phyloP scores from a whole-genome alignment of 2,113 vertebrate genomes.

The Prionailurus bengalensis region DNA sequence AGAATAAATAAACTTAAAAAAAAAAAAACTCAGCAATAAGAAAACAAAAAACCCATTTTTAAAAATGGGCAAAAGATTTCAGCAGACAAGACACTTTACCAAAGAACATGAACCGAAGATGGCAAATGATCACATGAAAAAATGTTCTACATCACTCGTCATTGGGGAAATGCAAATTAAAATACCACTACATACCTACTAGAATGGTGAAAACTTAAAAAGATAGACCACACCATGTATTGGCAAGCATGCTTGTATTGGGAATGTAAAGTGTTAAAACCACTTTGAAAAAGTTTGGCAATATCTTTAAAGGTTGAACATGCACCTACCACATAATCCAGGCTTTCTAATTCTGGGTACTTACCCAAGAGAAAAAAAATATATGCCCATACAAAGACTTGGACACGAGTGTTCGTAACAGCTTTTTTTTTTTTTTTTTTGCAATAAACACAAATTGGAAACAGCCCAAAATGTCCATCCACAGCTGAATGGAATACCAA shows the following conservation, averaged over 20 bases:
- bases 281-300: background rate
- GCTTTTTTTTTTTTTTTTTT: background rate
- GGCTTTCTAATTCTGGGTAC: background rate
- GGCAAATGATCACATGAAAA: background rate
- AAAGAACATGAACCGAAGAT: background rate
- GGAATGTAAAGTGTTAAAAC: background rate
- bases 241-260: background rate
- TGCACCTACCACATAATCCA: background rate
- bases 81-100: background rate
- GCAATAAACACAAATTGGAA: background rate
- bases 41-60: conserved; percentile 18
- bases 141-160: background rate
- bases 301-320: background rate
- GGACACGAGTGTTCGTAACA: background rate
- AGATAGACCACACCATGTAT: background rate
- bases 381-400: background rate
- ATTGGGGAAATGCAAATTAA: background rate
- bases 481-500: background rate
- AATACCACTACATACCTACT: background rate
- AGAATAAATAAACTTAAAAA: no score
- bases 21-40: background rate
- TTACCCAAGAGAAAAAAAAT: background rate
- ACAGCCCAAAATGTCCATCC: background rate
- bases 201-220: background rate
- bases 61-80: background rate